Percentiles rank a stretch among this genome's conserved stretches.
Conservation (phyloP, 1,140 invertebrate genomes). For the Sinonovacula constricta region DNA sequence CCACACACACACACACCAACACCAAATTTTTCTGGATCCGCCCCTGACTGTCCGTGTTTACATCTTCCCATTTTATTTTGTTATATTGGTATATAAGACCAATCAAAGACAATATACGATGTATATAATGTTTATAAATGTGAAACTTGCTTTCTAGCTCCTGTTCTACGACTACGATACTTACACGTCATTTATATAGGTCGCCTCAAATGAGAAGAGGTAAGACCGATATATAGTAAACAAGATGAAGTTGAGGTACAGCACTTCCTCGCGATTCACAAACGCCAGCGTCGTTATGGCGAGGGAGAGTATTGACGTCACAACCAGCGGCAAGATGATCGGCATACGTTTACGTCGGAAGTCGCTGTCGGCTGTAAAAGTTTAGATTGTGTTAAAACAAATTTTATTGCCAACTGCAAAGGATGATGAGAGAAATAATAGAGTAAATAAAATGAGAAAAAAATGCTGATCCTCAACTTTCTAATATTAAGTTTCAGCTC, state of each 20-base stretch:
- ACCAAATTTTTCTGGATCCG: background rate
- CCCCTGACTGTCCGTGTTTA: too few relatives aligned
- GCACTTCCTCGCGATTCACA: constrained; percentile 2
- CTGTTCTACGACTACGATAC: constrained; percentile 1
- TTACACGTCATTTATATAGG: constrained; percentile 39
- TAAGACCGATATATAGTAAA: constrained; percentile 44
- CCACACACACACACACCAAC: background rate
- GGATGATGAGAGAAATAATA: too few relatives aligned
- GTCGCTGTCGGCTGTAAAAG: constrained; percentile 21
- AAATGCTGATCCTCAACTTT: too few relatives aligned
- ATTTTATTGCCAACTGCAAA: too few relatives aligned
- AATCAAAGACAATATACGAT: background rate
- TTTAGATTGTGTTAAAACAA: too few relatives aligned
- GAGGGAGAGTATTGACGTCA: constrained; percentile 34
- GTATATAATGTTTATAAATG: background rate
- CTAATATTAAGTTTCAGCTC: too few relatives aligned
- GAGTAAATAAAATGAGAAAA: too few relatives aligned
- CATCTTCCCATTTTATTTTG: background rate
- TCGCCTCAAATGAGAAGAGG: constrained; percentile 34
- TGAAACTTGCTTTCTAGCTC: background rate
- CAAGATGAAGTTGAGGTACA: constrained; percentile 20
- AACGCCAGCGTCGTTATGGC: constrained; percentile 32
- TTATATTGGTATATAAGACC: background rate
- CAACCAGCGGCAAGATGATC: constrained; percentile 27
- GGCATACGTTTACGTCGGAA: constrained; percentile 16